These are phyloP conservation scores for Hydropsyche tenuis DNA, from an alignment of 1,140 invertebrate species.

Conservation along the genomic window DNA sequence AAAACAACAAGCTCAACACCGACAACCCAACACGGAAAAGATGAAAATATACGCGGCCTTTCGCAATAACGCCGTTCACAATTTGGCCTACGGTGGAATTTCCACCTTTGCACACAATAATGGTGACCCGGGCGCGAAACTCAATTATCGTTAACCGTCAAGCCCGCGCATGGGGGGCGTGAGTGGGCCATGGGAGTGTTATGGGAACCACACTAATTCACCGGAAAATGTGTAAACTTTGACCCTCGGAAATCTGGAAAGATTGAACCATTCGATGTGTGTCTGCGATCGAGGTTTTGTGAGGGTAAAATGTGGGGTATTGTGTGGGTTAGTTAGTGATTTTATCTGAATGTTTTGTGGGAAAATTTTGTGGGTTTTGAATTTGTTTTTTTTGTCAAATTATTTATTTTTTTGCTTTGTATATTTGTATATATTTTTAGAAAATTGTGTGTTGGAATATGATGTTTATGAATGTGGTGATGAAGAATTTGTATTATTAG, in stretches of 20 bases:
- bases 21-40: background rate
- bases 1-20: background rate
- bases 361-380: too few relatives aligned
- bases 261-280: too few relatives aligned
- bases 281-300: too few relatives aligned
- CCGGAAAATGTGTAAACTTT: slow-evolving; percentile 11
- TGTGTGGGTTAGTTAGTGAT: too few relatives aligned
- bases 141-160: slow-evolving; percentile 8
- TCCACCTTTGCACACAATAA: slow-evolving; percentile 17
- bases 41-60: slow-evolving; percentile 15
- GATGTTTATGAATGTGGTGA: too few relatives aligned
- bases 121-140: slow-evolving; percentile 13
- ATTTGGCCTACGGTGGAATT: background rate
- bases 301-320: too few relatives aligned
- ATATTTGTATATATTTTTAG: too few relatives aligned
- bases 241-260: background rate
- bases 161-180: background rate
- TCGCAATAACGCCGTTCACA: background rate
- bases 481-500: too few relatives aligned
- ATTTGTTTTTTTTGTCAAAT: too few relatives aligned
- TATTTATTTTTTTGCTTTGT: too few relatives aligned
- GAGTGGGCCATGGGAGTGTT: background rate
- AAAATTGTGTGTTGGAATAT: too few relatives aligned
- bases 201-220: background rate
- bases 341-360: too few relatives aligned